phyloP scores from a whole-genome alignment of 2,113 vertebrate genomes.

The Zosterops japonicus region DNA sequence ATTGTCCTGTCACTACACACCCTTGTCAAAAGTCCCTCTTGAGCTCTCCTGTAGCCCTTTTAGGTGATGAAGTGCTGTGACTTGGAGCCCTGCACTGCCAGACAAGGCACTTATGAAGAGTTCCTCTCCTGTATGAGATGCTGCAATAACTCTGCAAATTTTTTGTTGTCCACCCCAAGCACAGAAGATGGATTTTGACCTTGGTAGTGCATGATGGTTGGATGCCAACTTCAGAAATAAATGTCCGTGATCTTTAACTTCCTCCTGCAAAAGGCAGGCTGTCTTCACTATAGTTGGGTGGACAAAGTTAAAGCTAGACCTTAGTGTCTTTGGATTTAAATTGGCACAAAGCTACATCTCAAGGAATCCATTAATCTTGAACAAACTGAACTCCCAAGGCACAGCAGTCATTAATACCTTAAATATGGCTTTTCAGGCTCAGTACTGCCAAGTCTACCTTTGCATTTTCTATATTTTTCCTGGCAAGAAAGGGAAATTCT shows the following conservation, averaged over 20 bases:
- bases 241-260: neutral
- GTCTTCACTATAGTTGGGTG: neutral
- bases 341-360: slow-evolving; percentile 16
- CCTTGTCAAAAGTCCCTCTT: neutral
- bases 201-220: neutral
- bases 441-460: neutral
- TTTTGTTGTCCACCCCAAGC: neutral
- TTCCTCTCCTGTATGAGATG: neutral
- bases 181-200: neutral
- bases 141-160: neutral
- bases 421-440: slow-evolving; percentile 28
- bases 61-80: neutral
- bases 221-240: neutral
- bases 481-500: neutral
- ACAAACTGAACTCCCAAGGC: slow-evolving; percentile 3
- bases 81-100: neutral
- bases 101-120: neutral
- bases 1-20: neutral
- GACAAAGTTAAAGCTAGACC: neutral
- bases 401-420: slow-evolving; percentile 50
- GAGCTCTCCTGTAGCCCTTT: neutral
- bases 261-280: neutral
- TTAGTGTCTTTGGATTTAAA: slow-evolving; percentile 28
- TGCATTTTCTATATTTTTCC: neutral
- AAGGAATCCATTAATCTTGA: slow-evolving; percentile 23